Conservation (phyloP, 2,113 vertebrate genomes). For the Orthonyx spaldingii region DNA sequence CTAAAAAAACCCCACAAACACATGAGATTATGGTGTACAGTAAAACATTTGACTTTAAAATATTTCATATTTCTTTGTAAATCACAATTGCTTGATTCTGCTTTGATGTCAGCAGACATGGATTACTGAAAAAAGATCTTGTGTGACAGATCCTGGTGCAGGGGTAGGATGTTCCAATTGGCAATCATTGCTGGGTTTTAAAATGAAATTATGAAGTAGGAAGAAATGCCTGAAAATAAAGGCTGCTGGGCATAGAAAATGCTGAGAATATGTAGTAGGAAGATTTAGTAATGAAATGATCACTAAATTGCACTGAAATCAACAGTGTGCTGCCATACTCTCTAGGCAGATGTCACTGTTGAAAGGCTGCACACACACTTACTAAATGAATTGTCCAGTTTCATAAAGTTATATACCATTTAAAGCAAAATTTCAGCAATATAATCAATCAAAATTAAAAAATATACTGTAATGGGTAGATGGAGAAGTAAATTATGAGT, state of each 20-base stretch:
- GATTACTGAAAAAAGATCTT: background rate
- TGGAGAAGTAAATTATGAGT: conserved; percentile 24
- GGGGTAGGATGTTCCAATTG: background rate
- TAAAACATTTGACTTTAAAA: background rate
- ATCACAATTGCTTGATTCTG: background rate
- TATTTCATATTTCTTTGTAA: background rate
- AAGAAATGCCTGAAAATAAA: background rate
- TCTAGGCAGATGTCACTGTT: background rate
- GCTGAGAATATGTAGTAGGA: background rate
- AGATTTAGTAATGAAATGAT: background rate
- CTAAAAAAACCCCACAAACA: fast-evolving
- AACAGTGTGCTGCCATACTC: background rate
- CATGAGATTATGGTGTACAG: background rate
- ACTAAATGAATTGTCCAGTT: background rate
- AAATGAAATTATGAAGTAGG: background rate
- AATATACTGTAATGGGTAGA: background rate
- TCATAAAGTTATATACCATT: background rate
- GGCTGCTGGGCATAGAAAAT: background rate
- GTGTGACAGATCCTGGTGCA: background rate
- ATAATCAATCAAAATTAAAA: background rate
- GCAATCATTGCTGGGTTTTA: background rate
- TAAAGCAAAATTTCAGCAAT: background rate
- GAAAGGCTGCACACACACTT: background rate
- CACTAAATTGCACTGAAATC: background rate
- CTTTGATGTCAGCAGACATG: background rate